Percentiles rank a stretch among this genome's conserved stretches.
phyloP scores from a whole-genome alignment of 2,888 invertebrate species.

The Heteropelma amictum region DNA sequence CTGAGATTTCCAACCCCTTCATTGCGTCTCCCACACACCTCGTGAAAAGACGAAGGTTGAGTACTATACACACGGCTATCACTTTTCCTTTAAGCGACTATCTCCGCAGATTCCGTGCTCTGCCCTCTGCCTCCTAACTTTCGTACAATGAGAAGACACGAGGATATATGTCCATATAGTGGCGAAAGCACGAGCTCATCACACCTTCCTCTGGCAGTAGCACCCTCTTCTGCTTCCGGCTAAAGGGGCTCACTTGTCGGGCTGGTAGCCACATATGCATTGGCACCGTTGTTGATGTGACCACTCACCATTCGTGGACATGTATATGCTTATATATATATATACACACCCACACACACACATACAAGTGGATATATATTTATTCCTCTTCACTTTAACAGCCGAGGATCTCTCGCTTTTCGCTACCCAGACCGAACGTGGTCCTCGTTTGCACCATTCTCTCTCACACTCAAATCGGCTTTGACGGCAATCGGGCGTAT shows the following conservation, averaged over 20 bases:
- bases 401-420: not conserved
- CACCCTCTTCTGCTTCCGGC: conserved; percentile 24
- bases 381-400: conserved; percentile 1
- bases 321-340: not conserved
- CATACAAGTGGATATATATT: not conserved
- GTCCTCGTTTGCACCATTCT: conserved; percentile 7
- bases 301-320: conserved; percentile 1
- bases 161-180: not conserved
- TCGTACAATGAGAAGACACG: conserved; percentile 9
- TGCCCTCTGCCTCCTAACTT: conserved; percentile 41
- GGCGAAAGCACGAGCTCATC: not conserved
- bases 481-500: conserved; percentile 61
- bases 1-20: conserved; percentile 70
- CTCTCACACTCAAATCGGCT: conserved; percentile 58
- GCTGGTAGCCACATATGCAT: conserved; percentile 1
- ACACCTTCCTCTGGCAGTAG: not conserved
- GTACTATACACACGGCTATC: conserved; percentile 16
- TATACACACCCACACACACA: not conserved
- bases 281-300: conserved; percentile 12
- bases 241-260: conserved; percentile 15
- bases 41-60: not conserved
- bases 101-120: conserved; percentile 24
- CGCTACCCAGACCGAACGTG: conserved; percentile 9
- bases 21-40: too few relatives aligned
- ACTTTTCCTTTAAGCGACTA: conserved; percentile 18